Base-by-base conservation (phyloP, 2,113 vertebrate species). In the Pollachius pollachius region DNA sequence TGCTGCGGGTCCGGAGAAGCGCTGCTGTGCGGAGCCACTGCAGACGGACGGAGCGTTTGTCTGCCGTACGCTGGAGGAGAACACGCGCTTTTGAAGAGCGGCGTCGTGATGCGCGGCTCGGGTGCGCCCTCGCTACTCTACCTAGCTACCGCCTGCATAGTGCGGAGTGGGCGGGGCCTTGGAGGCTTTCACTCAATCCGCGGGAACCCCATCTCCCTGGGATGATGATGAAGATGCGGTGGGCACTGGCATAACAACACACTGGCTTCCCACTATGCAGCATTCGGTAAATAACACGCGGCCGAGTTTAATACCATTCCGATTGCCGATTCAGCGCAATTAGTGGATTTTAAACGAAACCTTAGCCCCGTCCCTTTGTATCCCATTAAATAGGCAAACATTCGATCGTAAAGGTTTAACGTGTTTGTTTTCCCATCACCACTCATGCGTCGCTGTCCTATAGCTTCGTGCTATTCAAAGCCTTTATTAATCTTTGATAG, bases 101-200 rank as follows among this genome's bases (percentile, higher is more conserved):
- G 89, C 84, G 89, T 89, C 88, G 89, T 79, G 41, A 48, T 48
- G 41, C 41, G 78, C 56, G 75, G 76, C 65, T 15, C 37, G 67
- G 67, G 82, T 74, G 80, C 65, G 80, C 78, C 87, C 88, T 71
- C 65, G 37, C 75, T 37, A 81, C 85, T 88, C 84, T 87, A 81
- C 85, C 85, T 79, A 81, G 87, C 88, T 87, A 89, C 88, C 88
- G 85, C 84, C 78, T 89, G 71, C 77, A 78, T 83, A 81, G 89
- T 89, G 5, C 34, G 34, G 0, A 2, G 52, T 48, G 58, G 88
- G 88, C 76, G 84, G 84, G 54, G 84, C 81, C 15, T 76, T 6
- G 13, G 6, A 21, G 77, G 71, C 75, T 86, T 65, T 79, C 34
- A 77, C 83, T 78, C 63, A 17, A 13, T 60, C 23, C 62, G 37